Base-by-base conservation (phyloP, 2,797 vertebrate genomes). In the Aplochiton taeniatus region DNA sequence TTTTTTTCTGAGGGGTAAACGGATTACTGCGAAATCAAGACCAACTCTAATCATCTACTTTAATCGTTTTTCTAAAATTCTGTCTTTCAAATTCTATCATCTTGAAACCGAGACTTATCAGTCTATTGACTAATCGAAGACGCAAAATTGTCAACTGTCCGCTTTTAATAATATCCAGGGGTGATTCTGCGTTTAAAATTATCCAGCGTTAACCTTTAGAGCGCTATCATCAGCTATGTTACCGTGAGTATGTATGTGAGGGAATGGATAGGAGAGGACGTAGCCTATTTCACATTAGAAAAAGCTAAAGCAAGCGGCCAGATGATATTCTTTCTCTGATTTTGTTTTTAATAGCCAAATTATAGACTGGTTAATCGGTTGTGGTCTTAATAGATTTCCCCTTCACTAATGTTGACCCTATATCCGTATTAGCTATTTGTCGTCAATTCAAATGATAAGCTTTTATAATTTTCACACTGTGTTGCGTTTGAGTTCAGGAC, bases 161-260 rank as follows among this genome's bases (percentile, higher is more conserved):
- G 53, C 18, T 11, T 47, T 49, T 8, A 54, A n/a, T n/a, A 10
- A 7, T 65, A n/a, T 54, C 8, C 66, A 62, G 70, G 62, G 68
- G 65, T 60, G 50, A 55, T 64, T 31, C 16, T 8, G 61, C 41
- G 42, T 65, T 62, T 62, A 31, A 31, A 58, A 61, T 58, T 61
- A 49, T 56, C 31, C 31, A 31, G 31, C 31, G 14, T 55, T 57
- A 58, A 44, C 46, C 57, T 19, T 19, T 61, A 59, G 17, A 6
- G 63, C 53, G 70, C n/a, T 8, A 68, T 66, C 65, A 48, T 69
- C 68, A 41, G 4, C 70, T 55, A 66, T 31, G 6, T 65, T 61
- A 61, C 62, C 63, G 77, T 78, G 79, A 79, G 78, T 77, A 63
- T 74, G 79, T 70, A 70, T 74, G 79, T 69, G 69, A 77, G 61